Base-by-base conservation (phyloP, 2,113 vertebrate genomes). In the Clinocottus analis region DNA sequence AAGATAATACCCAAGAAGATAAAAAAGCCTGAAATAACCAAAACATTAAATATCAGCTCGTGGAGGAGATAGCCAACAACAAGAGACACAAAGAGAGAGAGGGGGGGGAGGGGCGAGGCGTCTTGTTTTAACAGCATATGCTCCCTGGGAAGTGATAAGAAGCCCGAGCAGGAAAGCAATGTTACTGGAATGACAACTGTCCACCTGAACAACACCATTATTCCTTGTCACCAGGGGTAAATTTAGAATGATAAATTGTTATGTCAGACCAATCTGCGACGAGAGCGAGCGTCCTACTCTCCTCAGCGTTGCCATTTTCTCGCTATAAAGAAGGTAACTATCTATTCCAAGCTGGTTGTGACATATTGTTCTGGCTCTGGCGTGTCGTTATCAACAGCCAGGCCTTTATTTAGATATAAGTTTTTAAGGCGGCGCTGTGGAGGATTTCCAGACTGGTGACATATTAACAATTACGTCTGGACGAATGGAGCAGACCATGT, bases 1-100 rank as follows among this genome's bases (percentile, higher is more conserved):
- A 69, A 92, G 91, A 93, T 92, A 91, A 92, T 90, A 83, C 87
- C 66, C 69, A 31, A 45, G 61, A 82, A 91, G 90, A 92, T 91
- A 88, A 89, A 90, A 88, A 86, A 66, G 76, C 71, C 78, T 73
- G 68, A 92, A 93, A 90, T 88, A 92, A 85, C 80, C 61, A 87
- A 90, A 90, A 86, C 88, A 90, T 86, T 91, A 72, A 87, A 86
- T 87, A 89, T 90, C 75, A 75, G 83, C 77, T 83, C 19, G 11
- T 63, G 31, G 75, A 77, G 53, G 67, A 94, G 93, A 91, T 87
- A 86, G 72, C 89, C 87, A 59, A 83, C 55, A 59, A 85, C 5
- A 4, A 77, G 53, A 83, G 68, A 75, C 51, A 69, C 74, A 84
- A 69, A 64, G 56, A 72, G 62, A 74, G 62, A 37, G 64, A 13